Evolutionary conservation across 2,888 invertebrate species (phyloP), one percentile per base, ranked within the genome.

Genomic region (Ectropis crepuscularia): DNA sequence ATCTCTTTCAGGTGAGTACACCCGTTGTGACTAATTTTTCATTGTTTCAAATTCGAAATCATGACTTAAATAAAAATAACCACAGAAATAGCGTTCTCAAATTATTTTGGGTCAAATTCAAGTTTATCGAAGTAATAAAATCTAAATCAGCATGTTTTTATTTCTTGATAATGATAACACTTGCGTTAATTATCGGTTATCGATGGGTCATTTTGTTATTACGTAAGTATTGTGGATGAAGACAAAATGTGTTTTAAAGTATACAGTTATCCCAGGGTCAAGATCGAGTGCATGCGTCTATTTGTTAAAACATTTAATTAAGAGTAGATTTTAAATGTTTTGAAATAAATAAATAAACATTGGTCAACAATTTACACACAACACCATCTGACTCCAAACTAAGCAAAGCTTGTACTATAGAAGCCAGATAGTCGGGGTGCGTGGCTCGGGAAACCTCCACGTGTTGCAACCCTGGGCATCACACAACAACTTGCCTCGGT

Each of bases 101-200:
- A 51, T 6, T 12, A 47, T 50, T 41, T 28, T 28, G 36, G 45
- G 45, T 43, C 46, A 54, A 28, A 37, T 43, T 48, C 36, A 60
- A 60, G 59, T 47, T 51, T 53, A 55, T 48, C 41, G 11, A 41
- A 55, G 55, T 38, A 49, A 60, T 60, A 53, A 60, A 60, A 42
- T 53, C 53, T 37, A 47, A 53, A 53, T 60, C 45, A 42, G 53
- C 42, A 8, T 48, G 42, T 60, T 47, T 45, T 53, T 53, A 39
- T 16, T 53, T 9, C 6, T 41, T 28, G 47, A 60, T 46, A 53
- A 47, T 47, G 41, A 7, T 59, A 12, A 37, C 36, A 37, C 41
- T 60, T 46, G 46, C 46, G 9, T 46, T 60, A 48, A 61, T 61
- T 61, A 37, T 48, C 36, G 47, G 48, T 54, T 61, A 61, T 61